Percentiles rank a stretch among this genome's conserved stretches.
Evolutionary conservation across 2,797 vertebrate species (phyloP).

Genomic region (Ispidina lecontei): DNA sequence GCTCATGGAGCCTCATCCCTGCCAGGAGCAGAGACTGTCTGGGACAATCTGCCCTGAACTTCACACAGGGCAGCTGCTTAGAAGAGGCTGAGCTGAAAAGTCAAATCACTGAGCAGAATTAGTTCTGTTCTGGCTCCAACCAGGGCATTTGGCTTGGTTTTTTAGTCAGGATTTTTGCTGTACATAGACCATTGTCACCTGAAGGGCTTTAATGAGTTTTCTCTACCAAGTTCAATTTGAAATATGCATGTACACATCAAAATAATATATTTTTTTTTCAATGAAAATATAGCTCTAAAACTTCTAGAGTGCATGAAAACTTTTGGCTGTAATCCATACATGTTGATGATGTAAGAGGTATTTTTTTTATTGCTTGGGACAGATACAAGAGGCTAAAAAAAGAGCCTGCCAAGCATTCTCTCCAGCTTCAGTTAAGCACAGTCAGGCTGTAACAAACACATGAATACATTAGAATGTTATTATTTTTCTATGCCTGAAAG

Average conservation of each 20-base stretch:
- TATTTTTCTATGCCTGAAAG: neutral
- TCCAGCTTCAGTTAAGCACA: neutral
- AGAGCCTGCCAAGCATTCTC: neutral
- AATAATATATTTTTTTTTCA: neutral
- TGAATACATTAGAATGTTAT: neutral
- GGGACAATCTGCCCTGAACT: too few species aligned
- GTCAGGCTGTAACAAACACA: neutral
- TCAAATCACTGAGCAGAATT: neutral
- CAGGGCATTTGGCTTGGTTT: neutral
- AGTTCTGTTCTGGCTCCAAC: neutral
- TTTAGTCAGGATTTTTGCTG: neutral
- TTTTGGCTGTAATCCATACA: neutral
- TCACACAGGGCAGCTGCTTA: neutral
- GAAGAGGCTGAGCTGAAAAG: neutral
- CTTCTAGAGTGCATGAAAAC: neutral
- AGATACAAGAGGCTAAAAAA: neutral
- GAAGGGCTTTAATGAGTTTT: neutral
- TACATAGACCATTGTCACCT: neutral
- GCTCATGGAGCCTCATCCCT: neutral
- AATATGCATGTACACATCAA: neutral
- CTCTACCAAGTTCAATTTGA: neutral
- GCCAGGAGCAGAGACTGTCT: too few species aligned
- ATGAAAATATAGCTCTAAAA: neutral
- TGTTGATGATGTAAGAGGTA: neutral
- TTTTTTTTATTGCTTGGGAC: neutral